phyloP scores from a whole-genome alignment of 2,113 vertebrate species.

The Myanophis thanlyinensis region DNA sequence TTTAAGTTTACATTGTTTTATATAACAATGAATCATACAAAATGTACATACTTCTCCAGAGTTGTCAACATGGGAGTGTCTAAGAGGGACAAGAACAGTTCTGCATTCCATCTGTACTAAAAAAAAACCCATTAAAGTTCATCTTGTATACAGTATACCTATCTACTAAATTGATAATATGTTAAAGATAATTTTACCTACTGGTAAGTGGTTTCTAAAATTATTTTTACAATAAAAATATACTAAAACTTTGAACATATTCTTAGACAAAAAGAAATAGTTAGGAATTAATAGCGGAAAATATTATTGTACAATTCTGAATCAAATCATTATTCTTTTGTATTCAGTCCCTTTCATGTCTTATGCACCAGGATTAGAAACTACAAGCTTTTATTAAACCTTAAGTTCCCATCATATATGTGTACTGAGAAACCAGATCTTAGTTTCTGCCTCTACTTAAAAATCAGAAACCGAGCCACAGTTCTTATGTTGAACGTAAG shows the following conservation, averaged over 20 bases:
- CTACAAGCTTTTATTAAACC: background rate
- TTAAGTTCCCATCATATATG: background rate
- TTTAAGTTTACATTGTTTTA: background rate
- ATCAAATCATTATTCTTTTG: background rate
- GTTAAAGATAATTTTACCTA: background rate
- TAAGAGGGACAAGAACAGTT: fast-evolving
- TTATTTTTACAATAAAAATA: background rate
- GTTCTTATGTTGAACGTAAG: background rate
- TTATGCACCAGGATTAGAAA: background rate
- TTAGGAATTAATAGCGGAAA: fast-evolving
- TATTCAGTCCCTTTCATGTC: background rate
- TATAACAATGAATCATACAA: background rate
- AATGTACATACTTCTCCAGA: background rate
- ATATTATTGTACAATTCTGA: background rate
- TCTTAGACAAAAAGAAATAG: background rate
- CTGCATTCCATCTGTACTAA: background rate
- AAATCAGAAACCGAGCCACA: background rate
- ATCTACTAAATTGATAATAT: background rate
- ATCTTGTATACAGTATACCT: background rate
- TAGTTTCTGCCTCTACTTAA: background rate
- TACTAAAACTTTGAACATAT: background rate
- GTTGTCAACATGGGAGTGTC: background rate
- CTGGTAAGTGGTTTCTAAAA: background rate
- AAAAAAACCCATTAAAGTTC: background rate
- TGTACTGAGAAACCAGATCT: background rate